Evolutionary conservation across 1,140 invertebrate genomes (phyloP), one percentile per base, ranked within the genome.

Genomic region (Elymnias hypermnestra): DNA sequence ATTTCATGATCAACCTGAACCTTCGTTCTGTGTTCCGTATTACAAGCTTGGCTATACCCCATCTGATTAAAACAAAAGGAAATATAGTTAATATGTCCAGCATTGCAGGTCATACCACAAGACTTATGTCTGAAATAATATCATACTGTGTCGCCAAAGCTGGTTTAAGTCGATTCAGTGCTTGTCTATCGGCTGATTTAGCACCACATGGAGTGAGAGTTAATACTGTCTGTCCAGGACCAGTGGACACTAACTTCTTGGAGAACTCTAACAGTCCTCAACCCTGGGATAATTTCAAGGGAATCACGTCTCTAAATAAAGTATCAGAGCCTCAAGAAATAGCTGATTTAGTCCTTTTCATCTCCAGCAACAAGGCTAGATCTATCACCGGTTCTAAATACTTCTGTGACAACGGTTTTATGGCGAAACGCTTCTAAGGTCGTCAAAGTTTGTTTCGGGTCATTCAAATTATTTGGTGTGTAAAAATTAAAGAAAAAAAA

Each of bases 61-160:
- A 61, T 45, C 19, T 61, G 12, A 42, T 53, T 2, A 56, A 43
- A 31, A 48, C 53, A 1, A 53, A 57, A 18, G 58, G 55, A 3
- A 56, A 56, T 14, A 57, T 61, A 17, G 25, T 61, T 2, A 60
- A 60, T 12, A 41, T 60, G 9, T 60, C 59, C 3, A 51, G 40
- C 29, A 31, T 62, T 2, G 48, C 21, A 21, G 54, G 45, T 8
- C 36, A 29, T 2, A 35, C 23, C 3, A 6, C 45, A 9, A 29
- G 29, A 1, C 23, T 8, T 6, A 26, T 23, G 2, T 36, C 37
- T 2, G 33, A 42, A 26, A 12, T 46, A 12, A 21, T 42, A 17
- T 14, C 22, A 6, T 59, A 51, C 14, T 41, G n/a, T 31, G 17
- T 56, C 8, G 56, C 57, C 1, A 60, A 60, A 22, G 57, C 53